phyloP scores from a whole-genome alignment of 2,888 invertebrate genomes.

The Phanerotoma sp. region DNA sequence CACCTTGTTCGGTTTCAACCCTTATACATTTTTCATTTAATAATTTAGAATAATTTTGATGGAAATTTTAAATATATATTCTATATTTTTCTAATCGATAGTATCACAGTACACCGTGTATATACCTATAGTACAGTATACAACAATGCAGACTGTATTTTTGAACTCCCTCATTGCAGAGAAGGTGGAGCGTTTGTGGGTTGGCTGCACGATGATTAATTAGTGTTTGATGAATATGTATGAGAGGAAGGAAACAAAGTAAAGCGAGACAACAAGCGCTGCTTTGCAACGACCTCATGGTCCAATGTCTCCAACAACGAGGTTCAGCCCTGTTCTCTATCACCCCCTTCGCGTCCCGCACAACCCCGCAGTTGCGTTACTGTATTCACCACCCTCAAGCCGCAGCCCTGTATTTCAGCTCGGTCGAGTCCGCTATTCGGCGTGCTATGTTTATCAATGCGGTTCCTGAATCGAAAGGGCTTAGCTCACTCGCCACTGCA shows the following conservation, averaged over 20 bases:
- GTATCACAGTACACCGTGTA: too few relatives aligned
- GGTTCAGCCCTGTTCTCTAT: conserved; percentile 23
- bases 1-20: too few relatives aligned
- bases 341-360: conserved; percentile 16
- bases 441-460: conserved; percentile 48
- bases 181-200: conserved; percentile 37
- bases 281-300: conserved; percentile 24
- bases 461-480: conserved; percentile 31
- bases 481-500: conserved; percentile 10
- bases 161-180: background rate
- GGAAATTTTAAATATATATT: too few relatives aligned
- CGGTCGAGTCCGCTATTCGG: conserved; percentile 11
- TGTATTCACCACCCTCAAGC: conserved; percentile 35
- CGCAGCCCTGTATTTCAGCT: conserved; percentile 30
- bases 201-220: conserved; percentile 55
- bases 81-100: too few relatives aligned
- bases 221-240: conserved; percentile 58
- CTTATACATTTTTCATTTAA: too few relatives aligned
- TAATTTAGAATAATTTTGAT: too few relatives aligned
- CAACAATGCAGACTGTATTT: conserved; percentile 2
- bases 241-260: conserved; percentile 41
- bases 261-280: conserved; percentile 22
- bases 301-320: conserved; percentile 25
- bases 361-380: conserved; percentile 13
- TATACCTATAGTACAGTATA: too few relatives aligned